Base-by-base conservation (phyloP, 2,888 invertebrate genomes). In the Oligia latruncula region DNA sequence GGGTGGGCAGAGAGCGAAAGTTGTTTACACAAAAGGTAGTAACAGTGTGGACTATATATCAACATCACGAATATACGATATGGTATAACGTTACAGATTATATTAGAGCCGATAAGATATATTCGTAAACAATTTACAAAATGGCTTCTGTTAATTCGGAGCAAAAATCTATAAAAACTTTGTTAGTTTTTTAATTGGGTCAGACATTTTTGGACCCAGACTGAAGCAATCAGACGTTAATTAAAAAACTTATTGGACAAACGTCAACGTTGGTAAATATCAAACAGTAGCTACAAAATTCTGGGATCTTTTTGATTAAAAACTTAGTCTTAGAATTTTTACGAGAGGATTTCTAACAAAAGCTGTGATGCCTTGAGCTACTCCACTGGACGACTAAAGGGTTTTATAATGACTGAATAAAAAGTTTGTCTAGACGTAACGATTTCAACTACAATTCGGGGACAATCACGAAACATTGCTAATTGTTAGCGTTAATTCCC, bases 1-100 rank as follows among this genome's bases (percentile, higher is more conserved):
- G 93, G 93, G 90, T 91, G 78, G 85, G 74, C 74, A 67, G 80
- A 87, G 82, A 91, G 92, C 90, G 91, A 92, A 91, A 92, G 90
- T 91, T 86, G 78, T 87, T 81, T 70, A 70, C 76, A 84, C 87
- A 85, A 75, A 67, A 87, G 84, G 43, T 78, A 62, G 72, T 60
- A n/a, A 52, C 62, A 76, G 65, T 72, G 74, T 55, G 60, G 74
- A 66, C 76, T 70, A 87, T 78, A 76, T 78, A 77, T 77, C 74
- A 84, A 81, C 60, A 78, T 75, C 40, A 58, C 73, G 80, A 77
- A 77, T 86, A 58, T 40, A 71, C 40, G 55, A 67, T 72, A 72
- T 70, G 8, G 67, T 55, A 68, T 76, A 20, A 60, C 40, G 23
- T 46, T 70, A 70, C 58, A 70, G 58, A 71, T 74, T 46, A 46